Evolutionary conservation across 1,140 invertebrate genomes (phyloP).

Genomic region (Drosophila truncata): DNA sequence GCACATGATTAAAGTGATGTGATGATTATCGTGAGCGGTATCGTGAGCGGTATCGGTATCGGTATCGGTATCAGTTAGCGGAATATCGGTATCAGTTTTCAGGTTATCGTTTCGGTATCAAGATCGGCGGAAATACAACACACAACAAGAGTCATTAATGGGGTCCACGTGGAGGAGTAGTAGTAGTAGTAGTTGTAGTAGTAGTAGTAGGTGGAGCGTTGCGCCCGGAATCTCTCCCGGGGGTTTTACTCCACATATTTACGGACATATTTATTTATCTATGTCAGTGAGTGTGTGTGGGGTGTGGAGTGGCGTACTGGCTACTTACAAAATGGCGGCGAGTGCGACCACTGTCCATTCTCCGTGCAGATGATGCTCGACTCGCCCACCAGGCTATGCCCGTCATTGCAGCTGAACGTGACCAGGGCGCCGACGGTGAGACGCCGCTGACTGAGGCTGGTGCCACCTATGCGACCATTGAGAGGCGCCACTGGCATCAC

Average conservation of each 20-base stretch:
- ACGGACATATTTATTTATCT: constrained; percentile 25
- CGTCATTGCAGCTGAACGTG: constrained; percentile 91
- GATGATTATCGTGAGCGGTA: constrained; percentile 44
- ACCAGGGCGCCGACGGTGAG: constrained; percentile 92
- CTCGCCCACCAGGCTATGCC: constrained; percentile 91
- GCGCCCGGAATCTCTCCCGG: constrained; percentile 49
- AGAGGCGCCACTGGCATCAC: constrained; percentile 89
- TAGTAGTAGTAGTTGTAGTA: constrained; percentile 55
- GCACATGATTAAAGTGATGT: constrained; percentile 26
- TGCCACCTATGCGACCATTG: constrained; percentile 89
- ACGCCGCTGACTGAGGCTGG: constrained; percentile 84
- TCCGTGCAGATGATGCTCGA: constrained; percentile 93
- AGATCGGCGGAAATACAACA: constrained; percentile 75
- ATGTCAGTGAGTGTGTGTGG: constrained; percentile 59
- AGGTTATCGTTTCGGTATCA: constrained; percentile 3
- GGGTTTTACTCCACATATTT: not conserved
- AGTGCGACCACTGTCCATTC: constrained; percentile 94
- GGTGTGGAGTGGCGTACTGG: constrained; percentile 48
- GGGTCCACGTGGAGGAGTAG: constrained; percentile 67
- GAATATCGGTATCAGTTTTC: constrained; percentile 33
- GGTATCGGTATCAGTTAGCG: constrained; percentile 12
- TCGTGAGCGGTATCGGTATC: constrained; percentile 32
- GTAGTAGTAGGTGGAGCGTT: constrained; percentile 46
- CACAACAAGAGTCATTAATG: constrained; percentile 82
- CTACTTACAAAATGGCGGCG: constrained; percentile 91